phyloP scores from a whole-genome alignment of 2,888 invertebrate genomes.

The Drosophila pseudotalamancana region DNA sequence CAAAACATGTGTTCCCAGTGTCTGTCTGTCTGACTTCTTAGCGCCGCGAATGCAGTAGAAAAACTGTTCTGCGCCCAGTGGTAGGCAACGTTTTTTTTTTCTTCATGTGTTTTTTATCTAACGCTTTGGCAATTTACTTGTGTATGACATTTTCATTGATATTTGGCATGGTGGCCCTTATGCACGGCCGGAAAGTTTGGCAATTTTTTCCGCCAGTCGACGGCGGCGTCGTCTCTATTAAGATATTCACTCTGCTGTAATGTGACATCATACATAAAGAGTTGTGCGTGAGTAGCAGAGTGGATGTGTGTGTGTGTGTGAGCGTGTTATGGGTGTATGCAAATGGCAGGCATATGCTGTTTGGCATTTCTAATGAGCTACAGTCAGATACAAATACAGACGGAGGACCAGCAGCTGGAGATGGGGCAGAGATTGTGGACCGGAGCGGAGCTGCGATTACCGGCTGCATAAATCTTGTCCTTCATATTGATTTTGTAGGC shows the following conservation, averaged over 20 bases:
- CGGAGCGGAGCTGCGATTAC: conserved; percentile 72
- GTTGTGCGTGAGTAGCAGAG: conserved; percentile 47
- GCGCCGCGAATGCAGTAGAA: conserved; percentile 57
- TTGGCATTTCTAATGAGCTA: conserved; percentile 75
- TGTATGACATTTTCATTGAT: conserved; percentile 77
- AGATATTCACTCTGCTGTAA: conserved; percentile 78
- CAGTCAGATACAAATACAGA: conserved; percentile 34
- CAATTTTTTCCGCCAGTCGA: conserved; percentile 74
- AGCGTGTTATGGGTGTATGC: conserved; percentile 54
- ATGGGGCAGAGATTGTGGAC: conserved; percentile 23
- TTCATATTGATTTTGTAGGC: conserved; percentile 67
- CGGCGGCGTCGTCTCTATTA: conserved; percentile 62
- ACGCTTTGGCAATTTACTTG: conserved; percentile 59
- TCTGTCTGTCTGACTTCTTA: conserved; percentile 50
- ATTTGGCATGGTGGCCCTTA: conserved; percentile 43
- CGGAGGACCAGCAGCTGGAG: neutral
- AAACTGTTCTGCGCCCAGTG: conserved; percentile 49
- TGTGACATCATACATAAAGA: conserved; percentile 76
- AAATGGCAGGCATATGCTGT: conserved; percentile 77
- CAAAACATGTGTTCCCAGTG: conserved; percentile 82
- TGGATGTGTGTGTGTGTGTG: conserved; percentile 2
- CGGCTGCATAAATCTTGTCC: conserved; percentile 71
- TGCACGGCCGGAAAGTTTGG: conserved; percentile 71
- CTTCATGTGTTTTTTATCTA: conserved; percentile 55
- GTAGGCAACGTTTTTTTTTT: conserved; percentile 57